Conservation (phyloP, 2,888 invertebrate species). For the Aricia artaxerxes region DNA sequence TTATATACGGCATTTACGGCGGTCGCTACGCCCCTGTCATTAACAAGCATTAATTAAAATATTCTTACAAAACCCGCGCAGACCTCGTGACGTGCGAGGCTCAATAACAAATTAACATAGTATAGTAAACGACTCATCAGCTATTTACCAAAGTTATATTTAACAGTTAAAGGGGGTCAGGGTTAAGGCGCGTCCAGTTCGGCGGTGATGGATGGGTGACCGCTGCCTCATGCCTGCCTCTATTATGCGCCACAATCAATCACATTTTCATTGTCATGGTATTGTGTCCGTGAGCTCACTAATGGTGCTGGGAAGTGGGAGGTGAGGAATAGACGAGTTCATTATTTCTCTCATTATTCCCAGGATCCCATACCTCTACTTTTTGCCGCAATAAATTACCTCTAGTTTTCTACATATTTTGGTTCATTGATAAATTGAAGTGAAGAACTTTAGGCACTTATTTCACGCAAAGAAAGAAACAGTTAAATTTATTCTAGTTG, state of each 20-base stretch:
- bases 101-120: not conserved
- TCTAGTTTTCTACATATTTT: too few relatives aligned
- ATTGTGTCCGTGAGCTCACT: not conserved
- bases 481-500: too few relatives aligned
- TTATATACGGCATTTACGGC: too few relatives aligned
- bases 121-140: not conserved
- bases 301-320: not conserved
- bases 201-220: conserved; percentile 7
- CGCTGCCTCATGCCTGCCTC: not conserved
- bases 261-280: not conserved
- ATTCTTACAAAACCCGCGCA: not conserved
- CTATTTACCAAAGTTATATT: not conserved
- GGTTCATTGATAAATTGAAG: too few relatives aligned
- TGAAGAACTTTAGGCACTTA: too few relatives aligned
- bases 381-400: too few relatives aligned
- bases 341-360: not conserved
- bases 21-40: too few relatives aligned
- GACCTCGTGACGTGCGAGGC: not conserved
- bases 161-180: not conserved
- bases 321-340: not conserved
- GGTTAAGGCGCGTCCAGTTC: not conserved
- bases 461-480: too few relatives aligned
- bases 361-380: too few relatives aligned
- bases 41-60: not conserved
- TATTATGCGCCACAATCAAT: not conserved